Conservation (phyloP, 2,113 vertebrate species). For the Chloropsis hardwickii region DNA sequence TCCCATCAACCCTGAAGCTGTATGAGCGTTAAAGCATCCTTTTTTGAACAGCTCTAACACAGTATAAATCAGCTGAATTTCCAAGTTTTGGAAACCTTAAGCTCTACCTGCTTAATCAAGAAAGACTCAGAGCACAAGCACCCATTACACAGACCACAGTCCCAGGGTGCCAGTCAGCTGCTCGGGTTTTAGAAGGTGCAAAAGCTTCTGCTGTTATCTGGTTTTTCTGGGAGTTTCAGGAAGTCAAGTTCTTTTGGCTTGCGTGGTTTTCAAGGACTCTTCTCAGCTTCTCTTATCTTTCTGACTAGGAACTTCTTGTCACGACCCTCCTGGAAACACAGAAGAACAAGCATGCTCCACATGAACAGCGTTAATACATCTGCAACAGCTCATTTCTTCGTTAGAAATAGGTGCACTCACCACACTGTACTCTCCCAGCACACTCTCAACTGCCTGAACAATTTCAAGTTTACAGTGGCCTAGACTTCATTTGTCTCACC, state of each 20-base stretch:
- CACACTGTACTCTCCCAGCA: neutral
- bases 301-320: constrained; percentile 89
- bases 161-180: neutral
- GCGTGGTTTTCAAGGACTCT: neutral
- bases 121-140: neutral
- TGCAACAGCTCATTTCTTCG: neutral
- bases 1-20: neutral
- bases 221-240: neutral
- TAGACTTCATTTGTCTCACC: neutral
- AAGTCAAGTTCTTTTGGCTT: neutral
- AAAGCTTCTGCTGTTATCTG: neutral
- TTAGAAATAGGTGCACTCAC: neutral
- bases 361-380: neutral
- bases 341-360: neutral
- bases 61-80: neutral
- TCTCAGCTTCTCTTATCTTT: constrained; percentile 84
- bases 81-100: neutral
- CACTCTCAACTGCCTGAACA: neutral
- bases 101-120: neutral
- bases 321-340: constrained; percentile 77
- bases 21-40: neutral
- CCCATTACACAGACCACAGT: neutral
- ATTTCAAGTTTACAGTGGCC: neutral
- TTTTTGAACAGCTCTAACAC: neutral
- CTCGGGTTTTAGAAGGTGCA: neutral